A percentile compares a stretch with the other conserved stretches of the same genome.
These are phyloP conservation scores for Pseudochromis fuscus DNA, from an alignment of 2,797 vertebrate species.

Conservation along the genomic window DNA sequence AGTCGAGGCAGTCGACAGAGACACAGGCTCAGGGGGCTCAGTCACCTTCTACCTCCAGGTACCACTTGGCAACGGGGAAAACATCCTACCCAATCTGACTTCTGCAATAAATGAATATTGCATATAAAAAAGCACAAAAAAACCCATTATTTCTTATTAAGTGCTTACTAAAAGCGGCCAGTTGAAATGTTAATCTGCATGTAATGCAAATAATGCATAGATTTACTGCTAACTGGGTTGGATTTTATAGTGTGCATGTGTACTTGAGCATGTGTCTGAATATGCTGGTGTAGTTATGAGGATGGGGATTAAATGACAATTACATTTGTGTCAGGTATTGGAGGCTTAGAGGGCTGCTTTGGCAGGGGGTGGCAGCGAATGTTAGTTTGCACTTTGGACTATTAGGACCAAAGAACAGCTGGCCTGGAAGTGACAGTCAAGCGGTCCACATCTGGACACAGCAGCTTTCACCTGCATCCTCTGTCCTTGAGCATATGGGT, in stretches of 20 bases:
- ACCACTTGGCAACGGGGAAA: slow-evolving; percentile 33
- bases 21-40: slow-evolving; percentile 95
- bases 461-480: slow-evolving; percentile 66
- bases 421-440: slow-evolving; percentile 54
- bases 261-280: slow-evolving; percentile 26
- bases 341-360: slow-evolving; percentile 75
- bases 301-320: slow-evolving; percentile 81
- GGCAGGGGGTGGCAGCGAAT: slow-evolving; percentile 51
- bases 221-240: slow-evolving; percentile 7
- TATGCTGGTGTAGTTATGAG: slow-evolving; percentile 41
- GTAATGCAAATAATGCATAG: slow-evolving; percentile 11
- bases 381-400: slow-evolving; percentile 75
- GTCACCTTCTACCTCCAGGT: slow-evolving; percentile 95
- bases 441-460: slow-evolving; percentile 69
- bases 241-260: not conserved
- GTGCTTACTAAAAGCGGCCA: not conserved
- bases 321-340: slow-evolving; percentile 79
- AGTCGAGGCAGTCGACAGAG: slow-evolving; percentile 90
- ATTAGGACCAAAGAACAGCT: slow-evolving; percentile 73
- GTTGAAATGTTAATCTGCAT: slow-evolving; percentile 35
- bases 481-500: slow-evolving; percentile 57
- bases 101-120: not conserved
- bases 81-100: not conserved
- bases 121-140: not conserved
- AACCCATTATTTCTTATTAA: not conserved